Evolutionary conservation across 2,113 vertebrate species (phyloP).

Genomic region (Myodes glareolus): DNA sequence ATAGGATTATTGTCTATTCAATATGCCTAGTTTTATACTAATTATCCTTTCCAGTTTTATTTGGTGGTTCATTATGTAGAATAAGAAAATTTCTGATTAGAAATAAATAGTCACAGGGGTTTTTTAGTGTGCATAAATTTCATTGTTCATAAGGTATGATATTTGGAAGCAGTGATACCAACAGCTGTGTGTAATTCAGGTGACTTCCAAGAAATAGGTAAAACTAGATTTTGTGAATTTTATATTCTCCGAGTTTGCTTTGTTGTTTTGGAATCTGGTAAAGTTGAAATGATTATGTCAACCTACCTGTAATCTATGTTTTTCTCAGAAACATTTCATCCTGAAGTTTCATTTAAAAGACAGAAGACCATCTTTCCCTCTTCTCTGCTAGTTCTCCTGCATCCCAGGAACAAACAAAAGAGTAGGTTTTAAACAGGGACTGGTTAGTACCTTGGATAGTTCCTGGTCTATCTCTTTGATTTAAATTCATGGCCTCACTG

Average conservation of each 20-base stretch:
- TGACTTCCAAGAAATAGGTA: background rate
- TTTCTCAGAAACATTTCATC: background rate
- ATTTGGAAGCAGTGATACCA: background rate
- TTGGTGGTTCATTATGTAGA: background rate
- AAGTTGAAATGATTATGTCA: background rate
- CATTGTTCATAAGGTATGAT: background rate
- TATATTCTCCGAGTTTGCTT: background rate
- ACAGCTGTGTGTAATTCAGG: background rate
- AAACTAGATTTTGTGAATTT: background rate
- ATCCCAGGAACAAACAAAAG: conserved; percentile 15
- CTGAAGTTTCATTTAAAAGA: background rate
- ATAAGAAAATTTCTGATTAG: background rate
- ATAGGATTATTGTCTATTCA: background rate
- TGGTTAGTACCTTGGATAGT: conserved; percentile 81
- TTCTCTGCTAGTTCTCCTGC: background rate
- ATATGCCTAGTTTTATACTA: background rate
- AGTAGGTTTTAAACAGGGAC: background rate
- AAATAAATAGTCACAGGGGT: background rate
- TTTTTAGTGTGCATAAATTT: background rate
- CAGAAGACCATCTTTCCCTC: background rate
- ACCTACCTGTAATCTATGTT: background rate
- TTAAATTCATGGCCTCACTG: background rate
- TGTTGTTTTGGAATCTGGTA: background rate
- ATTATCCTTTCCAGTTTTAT: background rate
- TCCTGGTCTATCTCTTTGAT: conserved; percentile 39